Evolutionary conservation across 1,140 invertebrate genomes (phyloP), one percentile per base, ranked within the genome.

Genomic region (Cecropterus lyciades): DNA sequence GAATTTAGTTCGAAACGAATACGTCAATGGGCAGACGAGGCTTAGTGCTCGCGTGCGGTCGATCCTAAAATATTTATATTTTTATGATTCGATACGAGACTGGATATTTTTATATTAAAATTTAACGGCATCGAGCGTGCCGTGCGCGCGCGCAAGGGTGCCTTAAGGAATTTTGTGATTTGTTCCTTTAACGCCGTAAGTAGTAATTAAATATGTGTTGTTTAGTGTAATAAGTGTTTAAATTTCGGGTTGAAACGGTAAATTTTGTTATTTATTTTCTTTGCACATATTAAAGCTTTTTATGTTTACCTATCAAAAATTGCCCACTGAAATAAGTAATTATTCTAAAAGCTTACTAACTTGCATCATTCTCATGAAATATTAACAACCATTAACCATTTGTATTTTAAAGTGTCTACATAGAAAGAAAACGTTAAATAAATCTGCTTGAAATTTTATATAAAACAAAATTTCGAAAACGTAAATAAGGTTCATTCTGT

Each of bases 1-100:
- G 84, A 86, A 91, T 84, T 91, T 91, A 91, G 89, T 91, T 82
- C 65, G 85, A 86, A 89, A 87, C 77, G 89, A 81, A 88, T 90
- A 86, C 89, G 89, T 91, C 89, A 91, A 90, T 90, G 87, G 77
- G 73, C 75, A 85, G 87, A 77, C 86, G 85, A 72, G 70, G 79
- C 79, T 79, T 75, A 73, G 74, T 70, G 77, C 71, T 77, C 79
- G 78, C 85, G 82, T 76, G 81, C 86, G 82, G 75, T 85, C 77
- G 74, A 77, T 89, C 85, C 73, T 84, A 79, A 83, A 85, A 86
- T 87, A 91, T 89, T 84, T 86, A 89, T 89, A 87, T 91, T 89
- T 89, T 89, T 90, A 89, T 87, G 86, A 89, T 88, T 81, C 84
- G 85, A 85, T 84, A 76, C 82, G 76, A 65, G 82, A 69, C 73